Conservation (phyloP, 2,113 vertebrate genomes). For the Prunella himalayana region DNA sequence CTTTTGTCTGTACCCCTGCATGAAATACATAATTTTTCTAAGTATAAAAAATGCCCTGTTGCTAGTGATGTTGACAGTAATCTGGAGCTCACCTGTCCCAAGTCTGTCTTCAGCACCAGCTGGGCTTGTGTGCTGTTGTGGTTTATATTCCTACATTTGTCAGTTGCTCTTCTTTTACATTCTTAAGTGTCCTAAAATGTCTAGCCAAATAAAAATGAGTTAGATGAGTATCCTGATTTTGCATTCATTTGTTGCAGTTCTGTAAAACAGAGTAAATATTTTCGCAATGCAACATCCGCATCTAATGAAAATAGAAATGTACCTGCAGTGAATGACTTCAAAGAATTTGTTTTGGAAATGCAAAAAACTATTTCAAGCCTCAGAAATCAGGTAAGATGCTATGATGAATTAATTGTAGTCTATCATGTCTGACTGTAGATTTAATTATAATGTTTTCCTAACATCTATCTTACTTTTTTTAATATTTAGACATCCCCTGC, state of each 20-base stretch:
- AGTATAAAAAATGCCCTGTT: background rate
- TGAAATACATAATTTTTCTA: background rate
- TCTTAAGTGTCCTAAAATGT: background rate
- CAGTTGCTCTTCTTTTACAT: background rate
- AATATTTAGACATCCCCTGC: background rate
- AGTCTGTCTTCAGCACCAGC: background rate
- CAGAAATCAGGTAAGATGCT: slow-evolving; percentile 83
- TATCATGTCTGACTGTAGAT: background rate
- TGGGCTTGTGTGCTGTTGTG: background rate
- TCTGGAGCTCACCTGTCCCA: background rate
- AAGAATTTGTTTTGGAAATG: slow-evolving; percentile 91
- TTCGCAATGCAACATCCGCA: slow-evolving; percentile 72
- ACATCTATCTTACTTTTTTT: background rate
- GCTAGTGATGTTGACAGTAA: background rate
- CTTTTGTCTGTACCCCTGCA: background rate
- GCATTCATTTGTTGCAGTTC: slow-evolving; percentile 58
- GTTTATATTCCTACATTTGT: background rate
- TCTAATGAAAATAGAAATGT: slow-evolving; percentile 60
- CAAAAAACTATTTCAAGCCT: slow-evolving; percentile 93
- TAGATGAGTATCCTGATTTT: background rate
- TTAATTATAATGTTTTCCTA: background rate
- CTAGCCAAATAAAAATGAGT: background rate
- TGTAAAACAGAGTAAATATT: slow-evolving; percentile 37
- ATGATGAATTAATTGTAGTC: background rate
- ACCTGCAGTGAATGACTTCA: slow-evolving; percentile 81